Conservation (phyloP, 1,140 invertebrate species). For the Lerema accius region DNA sequence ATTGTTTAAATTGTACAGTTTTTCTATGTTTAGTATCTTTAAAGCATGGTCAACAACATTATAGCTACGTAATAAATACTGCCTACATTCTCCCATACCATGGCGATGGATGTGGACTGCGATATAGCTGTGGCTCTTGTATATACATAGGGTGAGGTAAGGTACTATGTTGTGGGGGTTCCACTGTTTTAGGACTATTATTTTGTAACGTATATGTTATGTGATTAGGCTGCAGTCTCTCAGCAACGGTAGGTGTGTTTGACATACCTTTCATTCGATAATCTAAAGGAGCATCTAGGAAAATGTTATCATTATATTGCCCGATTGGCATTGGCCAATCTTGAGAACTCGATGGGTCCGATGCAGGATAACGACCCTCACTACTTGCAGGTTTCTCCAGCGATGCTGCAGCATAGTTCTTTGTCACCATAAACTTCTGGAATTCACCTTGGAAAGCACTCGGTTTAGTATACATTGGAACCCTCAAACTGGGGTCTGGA, state of each 20-base stretch:
- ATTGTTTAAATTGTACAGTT: too few species aligned
- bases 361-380: slow-evolving; percentile 37
- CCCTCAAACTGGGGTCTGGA: slow-evolving; percentile 21
- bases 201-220: slow-evolving; percentile 37
- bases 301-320: slow-evolving; percentile 72
- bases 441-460: slow-evolving; percentile 71
- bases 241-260: slow-evolving; percentile 14
- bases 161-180: slow-evolving; percentile 44
- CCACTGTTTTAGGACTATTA: slow-evolving; percentile 10
- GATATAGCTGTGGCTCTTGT: slow-evolving; percentile 46
- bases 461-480: slow-evolving; percentile 63
- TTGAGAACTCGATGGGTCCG: slow-evolving; percentile 23
- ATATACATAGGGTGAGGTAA: slow-evolving; percentile 37
- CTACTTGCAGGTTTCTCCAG: slow-evolving; percentile 24
- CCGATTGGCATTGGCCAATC: slow-evolving; percentile 59
- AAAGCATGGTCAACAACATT: neutral
- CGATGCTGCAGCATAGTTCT: slow-evolving; percentile 13
- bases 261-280: slow-evolving; percentile 45
- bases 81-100: slow-evolving; percentile 64
- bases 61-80: slow-evolving; percentile 35
- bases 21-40: neutral
- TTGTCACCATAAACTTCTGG: slow-evolving; percentile 62
- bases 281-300: slow-evolving; percentile 63
- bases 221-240: slow-evolving; percentile 28
- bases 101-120: slow-evolving; percentile 65